Evolutionary conservation across 2,797 vertebrate species (phyloP), one percentile per base, ranked within the genome.

Genomic region (Epinephelus coioides): DNA sequence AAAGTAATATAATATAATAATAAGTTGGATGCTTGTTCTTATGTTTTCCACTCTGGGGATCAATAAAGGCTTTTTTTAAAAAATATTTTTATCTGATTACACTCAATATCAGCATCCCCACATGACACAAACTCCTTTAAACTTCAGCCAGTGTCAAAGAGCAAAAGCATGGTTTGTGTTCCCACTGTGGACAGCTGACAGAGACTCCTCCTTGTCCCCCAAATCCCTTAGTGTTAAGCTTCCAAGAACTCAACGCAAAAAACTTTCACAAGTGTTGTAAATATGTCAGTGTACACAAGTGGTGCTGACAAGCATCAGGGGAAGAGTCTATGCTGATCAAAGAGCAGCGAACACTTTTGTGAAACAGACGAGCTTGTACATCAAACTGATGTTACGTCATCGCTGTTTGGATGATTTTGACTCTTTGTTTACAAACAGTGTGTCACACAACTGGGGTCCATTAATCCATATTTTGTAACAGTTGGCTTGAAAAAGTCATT

Each of bases 241-340:
- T 79, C 69, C 55, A n/a, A 70, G 50, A 76, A 67, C 40, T 23
- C 50, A 23, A 23, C 76, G 74, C 5, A 67, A 47, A 76, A n/a
- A 59, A 18, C 60, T 54, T 71, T 60, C 43, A 62, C 61, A 84
- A 79, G 51, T 57, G 70, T 51, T 79, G 62, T 78, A 85, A 89
- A 89, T 69, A 70, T 90, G 79, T 89, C 86, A 83, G 23, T 17
- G 1, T 4, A 11, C 65, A 63, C 27, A 73, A 81, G 68, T 68
- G 57, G 65, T 34, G 49, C 57, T 81, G 57, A 40, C 27, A 75
- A 67, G 69, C 56, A 66, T 83, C 75, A 74, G 61, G 15, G 63
- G 53, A 64, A 67, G 63, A 79, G 54, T 63, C 18, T 0, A 27
- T 56, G 19, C 4, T 27, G 73, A 83, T 85, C 25, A 63, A 69